Percentiles rank a stretch among this genome's conserved stretches.
These are phyloP conservation scores for Benthosema pterotum DNA, from an alignment of 2,797 vertebrate genomes.

Conservation along the genomic window DNA sequence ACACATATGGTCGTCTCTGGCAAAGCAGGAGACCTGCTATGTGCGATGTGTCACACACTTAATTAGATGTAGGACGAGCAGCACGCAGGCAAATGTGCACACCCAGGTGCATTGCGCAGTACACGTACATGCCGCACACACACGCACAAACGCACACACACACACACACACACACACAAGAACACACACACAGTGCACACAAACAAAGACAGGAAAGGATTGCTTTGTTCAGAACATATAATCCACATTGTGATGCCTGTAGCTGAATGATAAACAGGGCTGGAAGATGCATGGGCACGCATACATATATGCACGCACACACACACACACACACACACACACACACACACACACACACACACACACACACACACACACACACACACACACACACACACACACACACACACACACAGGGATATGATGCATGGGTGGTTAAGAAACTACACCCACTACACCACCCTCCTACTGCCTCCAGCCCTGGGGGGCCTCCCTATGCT, in stretches of 20 bases:
- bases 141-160: background rate
- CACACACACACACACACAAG: background rate
- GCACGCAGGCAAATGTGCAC: too few relatives aligned
- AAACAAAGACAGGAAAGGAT: background rate
- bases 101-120: background rate
- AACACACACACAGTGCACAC: background rate
- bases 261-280: conserved; percentile 19
- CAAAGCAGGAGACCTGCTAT: conserved; percentile 13
- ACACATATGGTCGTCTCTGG: conserved; percentile 10
- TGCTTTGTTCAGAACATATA: conserved; percentile 24
- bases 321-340: background rate
- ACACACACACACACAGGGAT: background rate
- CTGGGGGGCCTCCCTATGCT: conserved; percentile 44
- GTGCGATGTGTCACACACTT: conserved; percentile 35
- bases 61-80: conserved; percentile 36
- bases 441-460: conserved; percentile 44
- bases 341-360: too few relatives aligned
- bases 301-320: background rate
- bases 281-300: background rate
- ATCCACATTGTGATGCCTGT: conserved; percentile 25
- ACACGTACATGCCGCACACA: conserved; percentile 1
- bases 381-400: too few relatives aligned
- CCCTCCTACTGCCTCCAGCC: conserved; percentile 50
- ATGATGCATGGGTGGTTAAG: conserved; percentile 51
- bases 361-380: background rate